phyloP scores from a whole-genome alignment of 2,888 invertebrate genomes.

The Dynastes maya region DNA sequence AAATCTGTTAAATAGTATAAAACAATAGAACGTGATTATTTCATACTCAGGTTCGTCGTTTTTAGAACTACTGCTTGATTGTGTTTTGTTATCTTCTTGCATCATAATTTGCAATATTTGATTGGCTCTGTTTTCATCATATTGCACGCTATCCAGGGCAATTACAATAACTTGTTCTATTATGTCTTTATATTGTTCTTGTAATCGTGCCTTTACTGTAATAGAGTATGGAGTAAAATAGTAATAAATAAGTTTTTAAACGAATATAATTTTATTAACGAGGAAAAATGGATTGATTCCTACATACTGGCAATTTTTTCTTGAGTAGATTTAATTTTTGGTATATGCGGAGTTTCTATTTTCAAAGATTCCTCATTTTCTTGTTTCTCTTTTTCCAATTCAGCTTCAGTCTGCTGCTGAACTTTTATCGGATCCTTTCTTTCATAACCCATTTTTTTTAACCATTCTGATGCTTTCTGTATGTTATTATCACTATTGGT shows the following conservation, averaged over 20 bases:
- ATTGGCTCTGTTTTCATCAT: constrained; percentile 85
- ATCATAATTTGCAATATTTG: constrained; percentile 84
- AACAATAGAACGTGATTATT: constrained; percentile 6
- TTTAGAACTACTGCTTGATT: constrained; percentile 34
- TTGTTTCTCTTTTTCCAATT: constrained; percentile 63
- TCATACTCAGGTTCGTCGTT: constrained; percentile 36
- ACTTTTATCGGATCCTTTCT: constrained; percentile 80
- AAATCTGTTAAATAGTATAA: constrained; percentile 10
- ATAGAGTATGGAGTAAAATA: constrained; percentile 53
- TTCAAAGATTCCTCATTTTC: constrained; percentile 54
- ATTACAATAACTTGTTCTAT: constrained; percentile 87
- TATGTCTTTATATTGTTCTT: constrained; percentile 82
- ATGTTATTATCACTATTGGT: constrained; percentile 93
- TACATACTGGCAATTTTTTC: constrained; percentile 81
- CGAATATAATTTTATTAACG: neutral
- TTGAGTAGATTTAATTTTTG: constrained; percentile 78
- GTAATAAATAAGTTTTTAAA: neutral
- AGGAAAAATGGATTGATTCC: neutral
- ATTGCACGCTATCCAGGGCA: constrained; percentile 91
- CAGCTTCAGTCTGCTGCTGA: constrained; percentile 70
- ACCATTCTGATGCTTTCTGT: constrained; percentile 87
- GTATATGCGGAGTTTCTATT: constrained; percentile 71
- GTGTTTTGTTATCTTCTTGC: constrained; percentile 74
- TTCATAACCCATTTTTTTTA: constrained; percentile 86
- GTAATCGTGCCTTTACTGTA: constrained; percentile 81